Percentiles rank a stretch among this genome's conserved stretches.
Conservation (phyloP, 2,797 vertebrate species). For the Rhinoraja longicauda region DNA sequence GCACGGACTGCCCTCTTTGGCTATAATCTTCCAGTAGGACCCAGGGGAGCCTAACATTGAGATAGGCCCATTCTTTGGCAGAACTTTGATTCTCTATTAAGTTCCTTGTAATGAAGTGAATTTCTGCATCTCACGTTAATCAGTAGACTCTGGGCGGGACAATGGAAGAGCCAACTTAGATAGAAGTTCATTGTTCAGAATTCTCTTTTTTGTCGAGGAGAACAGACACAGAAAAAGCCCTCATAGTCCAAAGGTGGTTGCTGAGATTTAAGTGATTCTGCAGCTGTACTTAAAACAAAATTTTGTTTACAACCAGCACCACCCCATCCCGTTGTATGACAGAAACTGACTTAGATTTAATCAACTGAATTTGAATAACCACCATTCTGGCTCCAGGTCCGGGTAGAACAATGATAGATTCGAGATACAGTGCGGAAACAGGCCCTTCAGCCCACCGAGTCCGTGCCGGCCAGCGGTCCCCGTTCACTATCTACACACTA, state of each 20-base stretch:
- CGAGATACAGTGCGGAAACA: too few species aligned
- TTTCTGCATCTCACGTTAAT: slow-evolving; percentile 77
- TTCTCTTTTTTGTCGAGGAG: slow-evolving; percentile 14
- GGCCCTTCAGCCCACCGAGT: too few species aligned
- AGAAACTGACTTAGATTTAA: background rate
- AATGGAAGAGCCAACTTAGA: slow-evolving; percentile 61
- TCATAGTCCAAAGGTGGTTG: background rate
- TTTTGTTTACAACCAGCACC: slow-evolving; percentile 1
- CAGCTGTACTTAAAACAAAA: background rate
- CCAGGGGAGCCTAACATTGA: slow-evolving; percentile 96
- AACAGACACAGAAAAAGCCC: background rate
- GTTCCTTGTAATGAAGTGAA: slow-evolving; percentile 92
- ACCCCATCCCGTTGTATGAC: background rate
- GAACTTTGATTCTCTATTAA: slow-evolving; percentile 99
- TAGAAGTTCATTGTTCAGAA: slow-evolving; percentile 79
- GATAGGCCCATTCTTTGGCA: slow-evolving; percentile 85
- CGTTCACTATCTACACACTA: too few species aligned
- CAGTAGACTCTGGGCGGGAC: slow-evolving; percentile 64
- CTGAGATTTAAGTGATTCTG: background rate
- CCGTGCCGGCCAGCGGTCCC: too few species aligned
- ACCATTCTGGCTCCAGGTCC: background rate
- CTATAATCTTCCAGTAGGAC: slow-evolving; percentile 96
- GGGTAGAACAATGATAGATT: background rate
- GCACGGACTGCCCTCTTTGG: slow-evolving; percentile 79
- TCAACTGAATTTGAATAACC: slow-evolving; percentile 16